These are phyloP conservation scores for Syngnathus typhle DNA, from an alignment of 2,113 vertebrate genomes.

Conservation along the genomic window DNA sequence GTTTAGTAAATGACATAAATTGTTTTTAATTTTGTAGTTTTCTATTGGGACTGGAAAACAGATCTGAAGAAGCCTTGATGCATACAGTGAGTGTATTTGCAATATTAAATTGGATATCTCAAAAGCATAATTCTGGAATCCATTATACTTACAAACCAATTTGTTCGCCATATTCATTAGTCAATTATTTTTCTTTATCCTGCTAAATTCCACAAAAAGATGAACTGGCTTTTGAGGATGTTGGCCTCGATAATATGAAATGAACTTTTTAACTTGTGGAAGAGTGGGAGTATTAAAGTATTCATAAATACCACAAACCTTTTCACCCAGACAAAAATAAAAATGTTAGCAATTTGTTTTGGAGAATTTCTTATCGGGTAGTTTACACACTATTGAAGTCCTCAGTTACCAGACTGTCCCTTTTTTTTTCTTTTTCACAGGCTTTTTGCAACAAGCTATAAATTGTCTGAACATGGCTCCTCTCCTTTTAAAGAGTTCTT, in stretches of 20 bases:
- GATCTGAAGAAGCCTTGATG: background rate
- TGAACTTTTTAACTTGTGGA: background rate
- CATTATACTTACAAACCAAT: background rate
- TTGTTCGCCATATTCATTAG: background rate
- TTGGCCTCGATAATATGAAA: background rate
- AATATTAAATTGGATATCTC: background rate
- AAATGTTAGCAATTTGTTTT: background rate
- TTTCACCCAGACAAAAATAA: background rate
- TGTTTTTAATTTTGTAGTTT: background rate
- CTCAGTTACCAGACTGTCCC: background rate
- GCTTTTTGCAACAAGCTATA: background rate
- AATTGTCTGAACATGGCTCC: background rate
- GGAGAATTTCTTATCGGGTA: background rate
- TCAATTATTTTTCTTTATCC: background rate
- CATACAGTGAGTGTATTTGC: background rate
- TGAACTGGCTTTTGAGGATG: background rate
- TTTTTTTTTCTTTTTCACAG: background rate
- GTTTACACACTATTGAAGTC: background rate
- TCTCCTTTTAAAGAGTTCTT: constrained; percentile 24
- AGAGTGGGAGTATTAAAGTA: constrained; percentile 1
- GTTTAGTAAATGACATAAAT: background rate
- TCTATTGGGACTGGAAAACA: background rate
- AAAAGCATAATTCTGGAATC: background rate
- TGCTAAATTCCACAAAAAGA: background rate
- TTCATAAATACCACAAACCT: background rate